Conservation (phyloP, 2,797 vertebrate genomes). For the Zalophus californianus region DNA sequence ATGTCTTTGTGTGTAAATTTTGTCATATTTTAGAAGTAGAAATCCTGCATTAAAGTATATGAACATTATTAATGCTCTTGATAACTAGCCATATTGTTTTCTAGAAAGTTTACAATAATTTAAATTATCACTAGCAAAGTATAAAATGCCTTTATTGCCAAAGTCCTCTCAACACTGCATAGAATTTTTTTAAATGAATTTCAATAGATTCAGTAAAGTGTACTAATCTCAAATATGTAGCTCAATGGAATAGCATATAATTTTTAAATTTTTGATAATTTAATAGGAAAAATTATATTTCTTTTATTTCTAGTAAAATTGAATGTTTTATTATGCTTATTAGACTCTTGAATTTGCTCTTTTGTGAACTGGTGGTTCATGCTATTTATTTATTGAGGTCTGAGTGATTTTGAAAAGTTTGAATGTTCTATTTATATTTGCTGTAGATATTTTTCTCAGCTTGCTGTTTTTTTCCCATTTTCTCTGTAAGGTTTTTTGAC, state of each 20-base stretch:
- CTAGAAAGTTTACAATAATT: not conserved
- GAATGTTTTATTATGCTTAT: not conserved
- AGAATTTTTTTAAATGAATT: not conserved
- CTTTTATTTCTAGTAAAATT: conserved; percentile 2
- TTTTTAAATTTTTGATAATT: not conserved
- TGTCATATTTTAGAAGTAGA: conserved; percentile 19
- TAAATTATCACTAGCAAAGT: conserved; percentile 42
- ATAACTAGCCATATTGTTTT: conserved; percentile 30
- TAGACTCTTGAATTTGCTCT: not conserved
- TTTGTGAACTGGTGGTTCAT: not conserved
- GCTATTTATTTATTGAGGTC: not conserved
- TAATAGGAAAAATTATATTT: not conserved
- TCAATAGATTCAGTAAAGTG: not conserved
- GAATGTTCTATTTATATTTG: not conserved
- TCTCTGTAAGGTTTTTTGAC: not conserved
- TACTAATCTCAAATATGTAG: conserved; percentile 19
- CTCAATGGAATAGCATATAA: not conserved
- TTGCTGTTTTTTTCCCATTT: not conserved
- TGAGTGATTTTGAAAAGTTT: not conserved
- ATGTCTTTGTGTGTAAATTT: not conserved
- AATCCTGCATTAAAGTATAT: conserved; percentile 42
- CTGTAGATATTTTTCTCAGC: not conserved
- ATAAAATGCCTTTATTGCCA: not conserved
- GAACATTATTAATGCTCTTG: conserved; percentile 11
- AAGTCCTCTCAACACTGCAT: not conserved